Percentiles rank a stretch among this genome's conserved stretches.
Conservation (phyloP, 2,113 vertebrate species). For the Colinus virginianus region DNA sequence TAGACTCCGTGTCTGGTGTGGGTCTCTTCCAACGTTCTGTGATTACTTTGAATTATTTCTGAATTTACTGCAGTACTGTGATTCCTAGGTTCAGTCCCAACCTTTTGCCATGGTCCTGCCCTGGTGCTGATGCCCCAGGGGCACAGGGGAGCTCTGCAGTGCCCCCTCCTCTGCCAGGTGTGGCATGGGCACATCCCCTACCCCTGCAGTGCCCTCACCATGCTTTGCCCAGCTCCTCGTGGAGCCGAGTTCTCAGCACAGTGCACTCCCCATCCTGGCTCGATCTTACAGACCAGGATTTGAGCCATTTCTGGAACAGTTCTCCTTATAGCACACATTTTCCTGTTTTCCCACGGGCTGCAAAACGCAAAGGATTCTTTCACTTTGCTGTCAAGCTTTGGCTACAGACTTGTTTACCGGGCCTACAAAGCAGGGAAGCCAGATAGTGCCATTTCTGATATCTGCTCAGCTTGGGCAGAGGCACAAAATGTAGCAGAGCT, state of each 20-base stretch:
- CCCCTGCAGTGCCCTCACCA: fast-evolving
- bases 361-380: constrained; percentile 25
- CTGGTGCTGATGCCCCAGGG: neutral
- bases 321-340: neutral
- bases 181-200: neutral
- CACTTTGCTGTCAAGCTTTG: constrained; percentile 65
- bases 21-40: neutral
- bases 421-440: constrained; percentile 60
- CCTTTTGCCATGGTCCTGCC: fast-evolving
- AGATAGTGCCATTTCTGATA: constrained; percentile 58
- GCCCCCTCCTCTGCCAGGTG: neutral
- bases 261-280: fast-evolving
- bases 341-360: constrained; percentile 66
- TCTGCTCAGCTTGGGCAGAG: neutral
- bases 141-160: fast-evolving
- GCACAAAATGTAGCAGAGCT: neutral
- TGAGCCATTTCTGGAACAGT: constrained; percentile 28
- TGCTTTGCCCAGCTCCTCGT: neutral
- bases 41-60: neutral
- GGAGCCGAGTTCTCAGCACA: neutral
- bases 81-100: fast-evolving
- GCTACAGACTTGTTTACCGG: constrained; percentile 29
- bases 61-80: neutral
- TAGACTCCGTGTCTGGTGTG: neutral
- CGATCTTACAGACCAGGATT: fast-evolving